phyloP scores from a whole-genome alignment of 2,797 vertebrate species.

The Melanotaenia maccullochi region DNA sequence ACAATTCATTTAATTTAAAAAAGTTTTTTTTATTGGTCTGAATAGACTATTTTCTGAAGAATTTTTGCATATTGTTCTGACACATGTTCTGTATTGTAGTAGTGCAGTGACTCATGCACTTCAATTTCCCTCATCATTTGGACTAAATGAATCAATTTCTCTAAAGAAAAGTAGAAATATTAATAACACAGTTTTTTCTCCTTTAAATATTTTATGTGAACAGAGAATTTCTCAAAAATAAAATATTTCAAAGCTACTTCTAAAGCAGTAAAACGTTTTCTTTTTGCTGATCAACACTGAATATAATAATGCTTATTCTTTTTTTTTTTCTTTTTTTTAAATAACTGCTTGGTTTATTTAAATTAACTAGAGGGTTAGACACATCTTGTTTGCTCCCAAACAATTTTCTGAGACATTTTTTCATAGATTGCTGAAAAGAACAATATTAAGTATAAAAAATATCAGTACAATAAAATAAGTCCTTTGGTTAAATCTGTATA shows the following conservation, averaged over 20 bases:
- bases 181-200: slow-evolving; percentile 32
- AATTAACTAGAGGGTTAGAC: too few relatives aligned
- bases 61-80: slow-evolving; percentile 66
- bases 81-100: slow-evolving; percentile 64
- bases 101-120: slow-evolving; percentile 76
- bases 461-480: too few relatives aligned
- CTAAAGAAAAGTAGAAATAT: slow-evolving; percentile 40
- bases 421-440: too few relatives aligned
- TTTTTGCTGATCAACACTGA: background rate
- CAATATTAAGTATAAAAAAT: too few relatives aligned
- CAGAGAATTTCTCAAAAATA: background rate
- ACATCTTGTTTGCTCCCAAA: too few relatives aligned
- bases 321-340: background rate
- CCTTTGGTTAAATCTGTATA: too few relatives aligned
- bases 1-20: slow-evolving; percentile 63
- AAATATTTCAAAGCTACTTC: background rate
- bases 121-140: slow-evolving; percentile 75
- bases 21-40: slow-evolving; percentile 47
- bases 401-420: too few relatives aligned
- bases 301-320: background rate
- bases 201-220: slow-evolving; percentile 12
- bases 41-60: slow-evolving; percentile 65
- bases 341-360: too few relatives aligned
- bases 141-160: slow-evolving; percentile 75
- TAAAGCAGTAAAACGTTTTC: background rate